Conservation (phyloP, 2,797 vertebrate genomes). For the Micromesistius poutassou region DNA sequence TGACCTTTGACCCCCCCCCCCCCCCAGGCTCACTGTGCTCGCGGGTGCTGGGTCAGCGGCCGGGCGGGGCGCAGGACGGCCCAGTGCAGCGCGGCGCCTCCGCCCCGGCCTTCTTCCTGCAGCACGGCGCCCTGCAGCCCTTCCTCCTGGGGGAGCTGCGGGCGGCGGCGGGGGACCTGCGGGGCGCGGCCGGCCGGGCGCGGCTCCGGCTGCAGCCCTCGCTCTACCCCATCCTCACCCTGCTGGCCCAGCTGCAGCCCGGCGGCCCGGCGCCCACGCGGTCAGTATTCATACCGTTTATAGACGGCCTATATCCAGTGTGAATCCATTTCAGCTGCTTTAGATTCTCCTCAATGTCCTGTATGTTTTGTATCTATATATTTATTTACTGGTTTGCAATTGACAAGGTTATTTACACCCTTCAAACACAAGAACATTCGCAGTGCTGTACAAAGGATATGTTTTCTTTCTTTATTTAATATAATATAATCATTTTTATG, state of each 20-base stretch:
- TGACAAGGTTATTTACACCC: too few species aligned
- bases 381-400: too few species aligned
- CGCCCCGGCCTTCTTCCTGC: slow-evolving; percentile 77
- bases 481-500: too few species aligned
- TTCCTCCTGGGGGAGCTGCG: slow-evolving; percentile 76
- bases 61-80: slow-evolving; percentile 58
- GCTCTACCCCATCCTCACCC: slow-evolving; percentile 81
- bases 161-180: slow-evolving; percentile 56
- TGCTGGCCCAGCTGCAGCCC: slow-evolving; percentile 85
- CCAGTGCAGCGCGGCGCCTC: slow-evolving; percentile 71
- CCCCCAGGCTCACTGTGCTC: slow-evolving; percentile 80
- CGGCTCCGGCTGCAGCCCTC: slow-evolving; percentile 72
- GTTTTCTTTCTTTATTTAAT: too few species aligned
- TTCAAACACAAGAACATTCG: background rate
- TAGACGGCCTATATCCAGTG: too few species aligned
- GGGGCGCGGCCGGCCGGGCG: slow-evolving; percentile 35
- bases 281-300: too few species aligned
- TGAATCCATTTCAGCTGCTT: too few species aligned
- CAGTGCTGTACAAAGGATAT: too few species aligned
- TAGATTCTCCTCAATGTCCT: background rate
- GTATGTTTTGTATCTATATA: background rate
- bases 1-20: background rate
- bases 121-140: slow-evolving; percentile 74
- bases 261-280: slow-evolving; percentile 66
- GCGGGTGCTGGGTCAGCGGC: slow-evolving; percentile 81